Conservation (phyloP, 2,888 invertebrate species). For the Yponomeuta malinellus region DNA sequence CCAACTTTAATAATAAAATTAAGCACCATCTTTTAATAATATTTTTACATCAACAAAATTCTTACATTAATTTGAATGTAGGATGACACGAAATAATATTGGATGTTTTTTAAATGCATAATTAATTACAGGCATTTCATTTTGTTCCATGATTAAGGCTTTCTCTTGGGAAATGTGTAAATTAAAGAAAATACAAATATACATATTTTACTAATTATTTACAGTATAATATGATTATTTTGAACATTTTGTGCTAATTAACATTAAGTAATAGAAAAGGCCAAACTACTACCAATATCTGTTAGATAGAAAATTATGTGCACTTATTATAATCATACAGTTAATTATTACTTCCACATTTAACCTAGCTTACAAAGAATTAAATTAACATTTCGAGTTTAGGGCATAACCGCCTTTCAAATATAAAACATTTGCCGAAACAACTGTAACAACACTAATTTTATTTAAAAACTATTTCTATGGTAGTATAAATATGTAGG, state of each 20-base stretch:
- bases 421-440: neutral
- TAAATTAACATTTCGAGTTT: neutral
- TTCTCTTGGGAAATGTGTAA: neutral
- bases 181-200: neutral
- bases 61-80: neutral
- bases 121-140: neutral
- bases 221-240: neutral
- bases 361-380: neutral
- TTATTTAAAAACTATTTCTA: neutral
- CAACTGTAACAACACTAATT: neutral
- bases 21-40: slow-evolving; percentile 19
- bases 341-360: slow-evolving; percentile 1
- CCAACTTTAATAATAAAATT: slow-evolving; percentile 21
- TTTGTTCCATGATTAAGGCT: neutral
- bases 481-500: no score
- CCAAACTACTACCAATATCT: neutral
- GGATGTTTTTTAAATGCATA: neutral
- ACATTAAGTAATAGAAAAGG: neutral
- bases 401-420: neutral
- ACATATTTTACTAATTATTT: neutral
- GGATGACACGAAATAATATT: neutral
- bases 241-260: neutral
- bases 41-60: slow-evolving; percentile 11
- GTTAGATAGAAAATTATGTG: neutral
- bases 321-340: neutral